Conservation (phyloP, 2,888 invertebrate genomes). For the Thymelicus lineola region DNA sequence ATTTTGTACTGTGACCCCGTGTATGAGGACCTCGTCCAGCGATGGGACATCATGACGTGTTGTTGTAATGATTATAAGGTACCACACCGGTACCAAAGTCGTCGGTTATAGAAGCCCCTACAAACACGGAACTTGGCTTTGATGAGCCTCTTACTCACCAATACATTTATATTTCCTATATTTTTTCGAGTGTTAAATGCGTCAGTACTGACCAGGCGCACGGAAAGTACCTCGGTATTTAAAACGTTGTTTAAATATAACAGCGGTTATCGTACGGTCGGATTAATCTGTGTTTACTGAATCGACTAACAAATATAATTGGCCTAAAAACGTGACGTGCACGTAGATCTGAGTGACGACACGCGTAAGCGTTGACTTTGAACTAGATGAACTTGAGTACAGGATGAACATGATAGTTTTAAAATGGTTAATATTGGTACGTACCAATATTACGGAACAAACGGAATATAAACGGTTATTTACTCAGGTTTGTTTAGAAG, state of each 20-base stretch:
- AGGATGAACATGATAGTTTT: background rate
- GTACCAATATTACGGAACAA: too few species aligned
- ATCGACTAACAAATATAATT: conserved; percentile 31
- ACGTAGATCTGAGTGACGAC: background rate
- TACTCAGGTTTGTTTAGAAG: too few species aligned
- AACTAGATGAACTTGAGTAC: background rate
- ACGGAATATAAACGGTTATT: too few species aligned
- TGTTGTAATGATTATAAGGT: too few species aligned
- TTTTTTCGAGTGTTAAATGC: background rate
- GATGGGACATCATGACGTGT: too few species aligned
- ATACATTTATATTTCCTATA: too few species aligned
- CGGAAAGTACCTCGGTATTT: conserved; percentile 7
- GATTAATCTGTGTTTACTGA: conserved; percentile 30
- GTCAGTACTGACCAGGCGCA: conserved; percentile 11
- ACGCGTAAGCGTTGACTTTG: background rate
- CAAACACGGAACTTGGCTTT: too few species aligned
- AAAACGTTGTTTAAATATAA: conserved; percentile 22
- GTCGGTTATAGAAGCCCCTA: too few species aligned
- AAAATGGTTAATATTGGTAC: background rate
- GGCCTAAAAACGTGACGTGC: conserved; percentile 16
- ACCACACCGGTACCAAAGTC: too few species aligned
- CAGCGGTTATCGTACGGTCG: conserved; percentile 17
- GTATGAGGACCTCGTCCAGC: too few species aligned
- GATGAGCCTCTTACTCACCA: too few species aligned
- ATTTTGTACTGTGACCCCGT: too few species aligned